Conservation (phyloP, 2,113 vertebrate species). For the Sylvia atricapilla region DNA sequence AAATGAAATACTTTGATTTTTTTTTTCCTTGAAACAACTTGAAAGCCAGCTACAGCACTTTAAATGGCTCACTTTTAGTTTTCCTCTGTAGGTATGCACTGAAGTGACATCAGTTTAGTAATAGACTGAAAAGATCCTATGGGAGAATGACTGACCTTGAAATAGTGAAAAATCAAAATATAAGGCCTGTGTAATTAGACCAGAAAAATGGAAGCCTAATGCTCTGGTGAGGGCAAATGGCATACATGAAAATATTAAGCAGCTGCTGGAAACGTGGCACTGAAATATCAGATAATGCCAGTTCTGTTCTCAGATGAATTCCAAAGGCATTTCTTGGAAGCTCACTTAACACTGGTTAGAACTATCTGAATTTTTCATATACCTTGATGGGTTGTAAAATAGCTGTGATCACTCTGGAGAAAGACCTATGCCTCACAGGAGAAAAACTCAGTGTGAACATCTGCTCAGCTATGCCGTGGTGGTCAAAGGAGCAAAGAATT, state of each 20-base stretch:
- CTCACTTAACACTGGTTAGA: not conserved
- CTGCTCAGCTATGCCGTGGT: not conserved
- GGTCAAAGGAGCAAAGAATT: not conserved
- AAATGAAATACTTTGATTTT: not conserved
- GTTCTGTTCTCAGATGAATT: slow-evolving; percentile 35
- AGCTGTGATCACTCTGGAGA: not conserved
- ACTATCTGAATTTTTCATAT: slow-evolving; percentile 33
- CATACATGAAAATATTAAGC: slow-evolving; percentile 25
- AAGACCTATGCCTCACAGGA: not conserved
- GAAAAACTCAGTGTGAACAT: slow-evolving; percentile 1
- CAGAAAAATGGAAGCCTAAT: not conserved
- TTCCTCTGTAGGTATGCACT: not conserved
- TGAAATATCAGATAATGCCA: slow-evolving; percentile 41
- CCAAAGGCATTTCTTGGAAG: slow-evolving; percentile 13
- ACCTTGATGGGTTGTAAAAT: slow-evolving; percentile 43
- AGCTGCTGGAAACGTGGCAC: not conserved
- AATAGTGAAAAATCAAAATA: slow-evolving; percentile 9
- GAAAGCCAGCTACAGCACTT: not conserved
- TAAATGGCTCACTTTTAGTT: not conserved
- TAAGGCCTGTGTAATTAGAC: not conserved
- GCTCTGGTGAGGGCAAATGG: not conserved
- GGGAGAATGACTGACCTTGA: slow-evolving; percentile 4
- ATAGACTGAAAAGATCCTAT: not conserved
- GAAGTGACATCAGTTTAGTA: not conserved
- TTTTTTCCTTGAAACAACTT: not conserved